Evolutionary conservation across 2,113 vertebrate genomes (phyloP).

Genomic region (Reinhardtius hippoglossoides): DNA sequence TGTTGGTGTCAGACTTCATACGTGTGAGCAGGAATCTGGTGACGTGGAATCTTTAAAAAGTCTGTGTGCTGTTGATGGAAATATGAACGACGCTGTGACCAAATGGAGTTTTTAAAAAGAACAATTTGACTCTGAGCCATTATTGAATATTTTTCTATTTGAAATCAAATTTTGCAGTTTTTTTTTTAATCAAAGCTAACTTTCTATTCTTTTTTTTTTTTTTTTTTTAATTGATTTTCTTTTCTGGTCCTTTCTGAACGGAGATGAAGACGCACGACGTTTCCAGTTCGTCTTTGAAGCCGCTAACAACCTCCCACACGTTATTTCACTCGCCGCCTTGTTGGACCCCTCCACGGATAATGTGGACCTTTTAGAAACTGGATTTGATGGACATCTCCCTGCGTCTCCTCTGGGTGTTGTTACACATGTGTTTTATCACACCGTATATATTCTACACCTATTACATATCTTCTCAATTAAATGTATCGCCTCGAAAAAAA

Average conservation of each 20-base stretch:
- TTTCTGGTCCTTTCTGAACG: not conserved
- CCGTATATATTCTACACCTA: not conserved
- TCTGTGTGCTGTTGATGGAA: not conserved
- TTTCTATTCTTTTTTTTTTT: no score
- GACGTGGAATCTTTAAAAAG: not conserved
- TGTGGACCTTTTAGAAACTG: not conserved
- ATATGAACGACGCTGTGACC: not conserved
- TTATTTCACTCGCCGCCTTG: not conserved
- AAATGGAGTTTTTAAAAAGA: slow-evolving; percentile 9
- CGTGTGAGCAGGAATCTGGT: not conserved
- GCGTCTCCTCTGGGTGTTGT: not conserved
- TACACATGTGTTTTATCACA: not conserved
- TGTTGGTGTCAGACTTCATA: slow-evolving; percentile 44
- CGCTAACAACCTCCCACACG: not conserved
- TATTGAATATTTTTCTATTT: no score
- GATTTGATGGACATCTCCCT: not conserved
- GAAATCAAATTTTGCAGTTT: not conserved
- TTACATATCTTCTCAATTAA: not conserved
- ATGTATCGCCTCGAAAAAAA: not conserved
- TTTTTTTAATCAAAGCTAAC: not conserved
- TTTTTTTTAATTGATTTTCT: not conserved
- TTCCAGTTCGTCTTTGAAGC: not conserved
- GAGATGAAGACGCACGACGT: not conserved
- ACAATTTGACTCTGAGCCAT: not conserved
- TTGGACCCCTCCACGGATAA: not conserved